phyloP scores from a whole-genome alignment of 2,797 vertebrate genomes.

The Ataeniobius toweri region DNA sequence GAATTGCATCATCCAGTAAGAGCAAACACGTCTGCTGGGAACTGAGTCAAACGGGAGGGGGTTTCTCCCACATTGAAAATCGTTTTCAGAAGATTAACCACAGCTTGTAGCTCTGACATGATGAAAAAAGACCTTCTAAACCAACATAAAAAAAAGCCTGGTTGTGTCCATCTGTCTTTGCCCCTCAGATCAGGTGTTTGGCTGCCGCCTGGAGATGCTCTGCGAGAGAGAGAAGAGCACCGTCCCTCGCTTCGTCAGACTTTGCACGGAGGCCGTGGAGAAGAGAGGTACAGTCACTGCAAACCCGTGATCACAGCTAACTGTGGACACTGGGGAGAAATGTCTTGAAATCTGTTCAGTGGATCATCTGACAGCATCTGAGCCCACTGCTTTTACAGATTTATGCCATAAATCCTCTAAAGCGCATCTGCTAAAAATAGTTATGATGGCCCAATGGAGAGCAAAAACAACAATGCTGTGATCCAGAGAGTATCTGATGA shows the following conservation, averaged over 20 bases:
- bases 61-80: slow-evolving; percentile 44
- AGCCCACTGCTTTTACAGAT: slow-evolving; percentile 10
- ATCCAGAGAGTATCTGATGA: slow-evolving; percentile 26
- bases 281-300: slow-evolving; percentile 81
- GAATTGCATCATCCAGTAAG: slow-evolving; percentile 82
- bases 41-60: slow-evolving; percentile 31
- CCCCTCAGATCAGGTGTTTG: slow-evolving; percentile 91
- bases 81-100: slow-evolving; percentile 42
- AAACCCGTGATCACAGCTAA: slow-evolving; percentile 28
- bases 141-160: slow-evolving; percentile 22
- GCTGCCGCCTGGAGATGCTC: slow-evolving; percentile 89
- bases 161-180: slow-evolving; percentile 55
- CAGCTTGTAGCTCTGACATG: slow-evolving; percentile 25
- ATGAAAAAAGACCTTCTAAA: slow-evolving; percentile 15
- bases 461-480: slow-evolving; percentile 38
- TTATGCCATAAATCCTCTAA: slow-evolving; percentile 37
- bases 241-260: slow-evolving; percentile 88
- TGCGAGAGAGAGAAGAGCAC: slow-evolving; percentile 87
- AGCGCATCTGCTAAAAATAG: slow-evolving; percentile 18
- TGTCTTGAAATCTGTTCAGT: slow-evolving; percentile 9
- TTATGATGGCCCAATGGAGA: slow-evolving; percentile 35
- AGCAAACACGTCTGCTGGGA: slow-evolving; percentile 51
- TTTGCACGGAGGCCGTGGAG: slow-evolving; percentile 88
- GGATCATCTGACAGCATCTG: slow-evolving; percentile 29
- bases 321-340: slow-evolving; percentile 26